A percentile compares a stretch with the other conserved stretches of the same genome.
Conservation (phyloP, 2,797 vertebrate genomes). For the Cichlasoma orientale region DNA sequence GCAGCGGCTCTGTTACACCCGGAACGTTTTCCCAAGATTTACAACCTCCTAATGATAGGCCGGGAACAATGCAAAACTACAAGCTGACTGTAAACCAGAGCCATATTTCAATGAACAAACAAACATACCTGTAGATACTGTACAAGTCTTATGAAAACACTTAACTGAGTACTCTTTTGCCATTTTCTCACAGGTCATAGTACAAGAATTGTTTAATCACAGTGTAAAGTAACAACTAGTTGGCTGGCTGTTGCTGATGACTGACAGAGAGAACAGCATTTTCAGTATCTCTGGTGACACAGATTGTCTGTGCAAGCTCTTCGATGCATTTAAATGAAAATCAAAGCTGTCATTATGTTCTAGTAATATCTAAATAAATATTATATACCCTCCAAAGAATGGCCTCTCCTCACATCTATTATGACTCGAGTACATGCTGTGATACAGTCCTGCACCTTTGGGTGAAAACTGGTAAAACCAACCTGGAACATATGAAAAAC, state of each 20-base stretch:
- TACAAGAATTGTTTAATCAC: background rate
- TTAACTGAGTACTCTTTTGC: background rate
- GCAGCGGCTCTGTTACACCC: constrained; percentile 16
- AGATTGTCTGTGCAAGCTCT: background rate
- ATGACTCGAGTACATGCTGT: background rate
- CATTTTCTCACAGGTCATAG: background rate
- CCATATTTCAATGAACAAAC: background rate
- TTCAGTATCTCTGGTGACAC: background rate
- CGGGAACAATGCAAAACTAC: constrained; percentile 27
- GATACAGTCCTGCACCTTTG: constrained; percentile 12
- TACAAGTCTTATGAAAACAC: background rate
- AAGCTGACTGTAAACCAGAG: constrained; percentile 15
- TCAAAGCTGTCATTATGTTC: constrained; percentile 7
- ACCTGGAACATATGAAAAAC: background rate
- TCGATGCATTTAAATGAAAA: background rate
- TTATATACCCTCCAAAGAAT: background rate
- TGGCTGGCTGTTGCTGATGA: background rate
- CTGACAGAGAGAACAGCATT: background rate
- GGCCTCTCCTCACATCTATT: constrained; percentile 4
- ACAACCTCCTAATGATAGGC: constrained; percentile 25
- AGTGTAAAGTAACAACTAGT: background rate
- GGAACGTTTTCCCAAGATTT: constrained; percentile 23
- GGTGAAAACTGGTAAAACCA: background rate
- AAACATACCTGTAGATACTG: background rate
- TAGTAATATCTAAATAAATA: background rate